Evolutionary conservation across 2,888 invertebrate species (phyloP).

Genomic region (Diloba caeruleocephala): DNA sequence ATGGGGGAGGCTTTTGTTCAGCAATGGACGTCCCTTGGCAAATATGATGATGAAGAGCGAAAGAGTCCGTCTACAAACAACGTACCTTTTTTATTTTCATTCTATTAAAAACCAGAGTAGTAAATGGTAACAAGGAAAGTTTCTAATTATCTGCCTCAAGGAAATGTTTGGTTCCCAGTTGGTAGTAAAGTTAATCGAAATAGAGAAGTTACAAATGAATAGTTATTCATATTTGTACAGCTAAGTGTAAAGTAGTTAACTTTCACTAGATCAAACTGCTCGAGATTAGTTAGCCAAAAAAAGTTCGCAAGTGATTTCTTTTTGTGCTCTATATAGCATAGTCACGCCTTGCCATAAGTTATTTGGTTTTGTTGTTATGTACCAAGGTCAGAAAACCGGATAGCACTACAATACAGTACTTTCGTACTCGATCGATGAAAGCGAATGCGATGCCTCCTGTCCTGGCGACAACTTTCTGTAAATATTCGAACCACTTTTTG

Average conservation of each 20-base stretch:
- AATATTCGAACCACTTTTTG: slow-evolving; percentile 83
- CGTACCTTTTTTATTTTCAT: slow-evolving; percentile 34
- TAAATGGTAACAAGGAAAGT: slow-evolving; percentile 35
- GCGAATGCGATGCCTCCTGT: slow-evolving; percentile 79
- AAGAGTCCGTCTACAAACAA: slow-evolving; percentile 15
- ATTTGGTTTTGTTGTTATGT: slow-evolving; percentile 64
- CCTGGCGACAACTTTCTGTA: slow-evolving; percentile 85
- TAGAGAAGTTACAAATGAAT: slow-evolving; percentile 42
- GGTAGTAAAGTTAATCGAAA: slow-evolving; percentile 40
- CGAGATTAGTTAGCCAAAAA: slow-evolving; percentile 70
- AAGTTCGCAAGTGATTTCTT: slow-evolving; percentile 77
- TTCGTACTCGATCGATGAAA: slow-evolving; percentile 83
- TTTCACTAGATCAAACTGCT: slow-evolving; percentile 79
- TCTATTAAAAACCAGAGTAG: slow-evolving; percentile 11
- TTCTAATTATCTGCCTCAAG: slow-evolving; percentile 34
- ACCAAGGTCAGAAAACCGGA: slow-evolving; percentile 84
- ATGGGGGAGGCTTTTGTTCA: no score
- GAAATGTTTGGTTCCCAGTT: slow-evolving; percentile 25
- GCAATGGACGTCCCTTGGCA: no score
- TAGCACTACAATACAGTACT: slow-evolving; percentile 78
- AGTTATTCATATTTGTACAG: slow-evolving; percentile 49
- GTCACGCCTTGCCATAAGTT: slow-evolving; percentile 70
- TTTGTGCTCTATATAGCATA: slow-evolving; percentile 72
- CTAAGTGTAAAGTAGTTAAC: slow-evolving; percentile 62
- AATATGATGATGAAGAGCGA: slow-evolving; percentile 15